Evolutionary conservation across 2,888 invertebrate species (phyloP).

Genomic region (Gastrophysa polygoni): DNA sequence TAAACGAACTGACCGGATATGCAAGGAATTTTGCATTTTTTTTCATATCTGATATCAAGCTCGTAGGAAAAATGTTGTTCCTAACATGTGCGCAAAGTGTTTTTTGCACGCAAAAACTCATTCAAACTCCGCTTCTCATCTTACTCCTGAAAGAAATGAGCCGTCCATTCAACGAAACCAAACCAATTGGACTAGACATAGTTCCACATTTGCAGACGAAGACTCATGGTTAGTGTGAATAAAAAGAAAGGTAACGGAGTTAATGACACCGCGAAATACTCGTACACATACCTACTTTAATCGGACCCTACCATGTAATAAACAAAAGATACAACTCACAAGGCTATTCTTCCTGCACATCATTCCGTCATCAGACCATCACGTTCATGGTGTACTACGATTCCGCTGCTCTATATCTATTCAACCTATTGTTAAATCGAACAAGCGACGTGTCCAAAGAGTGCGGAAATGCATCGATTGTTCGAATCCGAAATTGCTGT

Average conservation of each 20-base stretch:
- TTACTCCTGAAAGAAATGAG: no score
- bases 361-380: slow-evolving; percentile 10
- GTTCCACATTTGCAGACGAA: not conserved
- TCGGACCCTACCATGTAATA: slow-evolving; percentile 3
- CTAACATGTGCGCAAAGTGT: no score
- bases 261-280: slow-evolving; percentile 29
- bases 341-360: slow-evolving; percentile 29
- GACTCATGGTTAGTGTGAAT: no score
- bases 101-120: no score
- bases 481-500: not conserved
- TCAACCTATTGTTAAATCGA: slow-evolving; percentile 31
- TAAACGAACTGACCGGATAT: no score
- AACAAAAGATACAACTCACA: slow-evolving; percentile 17
- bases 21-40: no score
- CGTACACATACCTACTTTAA: not conserved
- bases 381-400: slow-evolving; percentile 14
- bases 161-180: no score
- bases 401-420: slow-evolving; percentile 31
- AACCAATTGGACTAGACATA: no score
- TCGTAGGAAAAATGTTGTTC: no score
- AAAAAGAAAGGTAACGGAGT: slow-evolving; percentile 19
- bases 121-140: no score
- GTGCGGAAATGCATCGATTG: slow-evolving; percentile 27
- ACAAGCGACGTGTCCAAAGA: slow-evolving; percentile 1
- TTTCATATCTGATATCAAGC: no score